Conservation (phyloP, 2,888 invertebrate genomes). For the Bombylius discolor region DNA sequence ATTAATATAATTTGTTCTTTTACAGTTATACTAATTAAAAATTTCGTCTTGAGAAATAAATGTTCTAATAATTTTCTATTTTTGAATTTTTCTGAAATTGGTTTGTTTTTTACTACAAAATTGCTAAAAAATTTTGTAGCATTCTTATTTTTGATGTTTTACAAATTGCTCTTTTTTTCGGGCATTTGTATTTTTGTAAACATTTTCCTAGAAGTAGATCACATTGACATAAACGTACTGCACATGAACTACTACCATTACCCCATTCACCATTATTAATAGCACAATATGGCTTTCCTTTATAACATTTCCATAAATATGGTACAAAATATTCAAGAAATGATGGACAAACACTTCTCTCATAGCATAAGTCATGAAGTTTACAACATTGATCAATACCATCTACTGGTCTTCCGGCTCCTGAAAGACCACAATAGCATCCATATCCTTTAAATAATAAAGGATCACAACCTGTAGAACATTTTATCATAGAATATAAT, state of each 20-base stretch:
- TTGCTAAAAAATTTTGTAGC: slow-evolving; percentile 38
- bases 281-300: slow-evolving; percentile 58
- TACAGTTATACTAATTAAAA: no score
- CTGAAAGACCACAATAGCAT: slow-evolving; percentile 80
- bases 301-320: slow-evolving; percentile 77
- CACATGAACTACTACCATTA: slow-evolving; percentile 48
- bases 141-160: slow-evolving; percentile 59
- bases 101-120: neutral
- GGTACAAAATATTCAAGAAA: slow-evolving; percentile 75
- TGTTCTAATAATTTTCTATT: no score
- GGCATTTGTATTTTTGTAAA: slow-evolving; percentile 61
- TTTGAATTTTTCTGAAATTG: no score
- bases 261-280: slow-evolving; percentile 46
- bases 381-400: slow-evolving; percentile 71
- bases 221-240: slow-evolving; percentile 70
- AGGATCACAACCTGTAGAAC: slow-evolving; percentile 75
- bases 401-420: slow-evolving; percentile 64
- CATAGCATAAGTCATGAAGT: slow-evolving; percentile 77
- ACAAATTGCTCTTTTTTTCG: slow-evolving; percentile 55
- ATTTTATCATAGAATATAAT: slow-evolving; percentile 74
- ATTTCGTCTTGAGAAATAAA: no score
- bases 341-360: slow-evolving; percentile 61
- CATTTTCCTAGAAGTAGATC: slow-evolving; percentile 69
- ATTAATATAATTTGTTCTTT: no score
- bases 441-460: slow-evolving; percentile 75